These are phyloP conservation scores for Augochlorella aurata DNA, from an alignment of 2,888 invertebrate species.

Conservation along the genomic window DNA sequence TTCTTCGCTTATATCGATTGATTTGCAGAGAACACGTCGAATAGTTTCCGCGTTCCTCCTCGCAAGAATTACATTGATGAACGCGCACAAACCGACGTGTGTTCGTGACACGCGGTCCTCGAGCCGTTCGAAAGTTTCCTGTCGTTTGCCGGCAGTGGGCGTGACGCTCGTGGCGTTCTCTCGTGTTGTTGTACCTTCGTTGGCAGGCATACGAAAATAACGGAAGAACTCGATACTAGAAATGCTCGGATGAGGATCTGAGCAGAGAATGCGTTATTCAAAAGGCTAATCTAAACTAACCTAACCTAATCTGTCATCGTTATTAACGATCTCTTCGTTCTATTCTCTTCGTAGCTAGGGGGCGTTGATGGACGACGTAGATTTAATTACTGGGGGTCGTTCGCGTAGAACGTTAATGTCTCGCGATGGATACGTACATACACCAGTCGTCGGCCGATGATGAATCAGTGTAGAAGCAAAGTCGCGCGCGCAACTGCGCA, in stretches of 20 bases:
- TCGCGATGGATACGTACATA: slow-evolving; percentile 43
- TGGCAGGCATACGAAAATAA: no score
- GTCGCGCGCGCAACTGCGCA: slow-evolving; percentile 16
- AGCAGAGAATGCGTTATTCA: not conserved
- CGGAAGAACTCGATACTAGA: not conserved
- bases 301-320: slow-evolving; percentile 11
- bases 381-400: slow-evolving; percentile 48
- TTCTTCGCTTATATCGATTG: slow-evolving; percentile 36
- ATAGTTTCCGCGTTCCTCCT: slow-evolving; percentile 48
- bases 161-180: no score
- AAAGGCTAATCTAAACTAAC: not conserved
- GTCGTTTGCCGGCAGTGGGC: not conserved
- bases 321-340: slow-evolving; percentile 39
- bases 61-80: slow-evolving; percentile 17
- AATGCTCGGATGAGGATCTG: not conserved
- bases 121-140: not conserved
- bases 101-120: slow-evolving; percentile 30
- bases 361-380: slow-evolving; percentile 15
- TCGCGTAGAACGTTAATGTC: slow-evolving; percentile 41
- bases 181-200: no score
- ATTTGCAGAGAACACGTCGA: not conserved
- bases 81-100: slow-evolving; percentile 5
- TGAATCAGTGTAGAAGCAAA: slow-evolving; percentile 53
- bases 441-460: slow-evolving; percentile 44
- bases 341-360: not conserved